Evolutionary conservation across 2,113 vertebrate genomes (phyloP).

Genomic region (Channa argus): DNA sequence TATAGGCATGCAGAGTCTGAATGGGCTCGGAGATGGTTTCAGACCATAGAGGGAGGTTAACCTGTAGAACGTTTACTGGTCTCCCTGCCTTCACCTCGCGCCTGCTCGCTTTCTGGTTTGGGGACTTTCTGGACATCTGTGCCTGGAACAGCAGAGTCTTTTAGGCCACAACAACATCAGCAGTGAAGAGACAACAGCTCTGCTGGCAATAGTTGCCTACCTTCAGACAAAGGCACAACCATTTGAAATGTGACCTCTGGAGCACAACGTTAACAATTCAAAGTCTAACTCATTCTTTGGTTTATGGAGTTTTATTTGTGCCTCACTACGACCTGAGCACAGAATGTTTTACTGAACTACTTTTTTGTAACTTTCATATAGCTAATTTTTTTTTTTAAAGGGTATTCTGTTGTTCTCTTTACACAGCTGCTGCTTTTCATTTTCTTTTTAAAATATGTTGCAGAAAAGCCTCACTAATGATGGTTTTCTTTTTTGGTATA

Average conservation of each 20-base stretch:
- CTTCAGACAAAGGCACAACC: constrained; percentile 16
- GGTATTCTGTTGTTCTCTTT: no score
- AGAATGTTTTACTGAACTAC: neutral
- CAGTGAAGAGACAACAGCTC: constrained; percentile 7
- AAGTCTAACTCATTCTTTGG: neutral
- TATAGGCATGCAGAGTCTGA: constrained; percentile 53
- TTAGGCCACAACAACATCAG: constrained; percentile 12
- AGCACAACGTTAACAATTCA: constrained; percentile 22
- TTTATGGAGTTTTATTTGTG: neutral
- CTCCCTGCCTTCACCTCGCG: constrained; percentile 86
- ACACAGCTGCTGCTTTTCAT: no score
- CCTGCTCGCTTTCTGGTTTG: constrained; percentile 87
- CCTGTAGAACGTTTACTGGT: constrained; percentile 85
- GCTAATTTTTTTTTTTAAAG: no score
- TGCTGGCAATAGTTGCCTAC: neutral
- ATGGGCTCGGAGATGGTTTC: constrained; percentile 21
- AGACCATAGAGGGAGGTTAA: constrained; percentile 49
- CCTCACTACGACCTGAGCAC: neutral
- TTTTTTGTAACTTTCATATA: no score
- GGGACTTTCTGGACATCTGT: constrained; percentile 86
- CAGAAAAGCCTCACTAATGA: no score
- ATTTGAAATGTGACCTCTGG: constrained; percentile 31
- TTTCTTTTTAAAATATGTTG: no score
- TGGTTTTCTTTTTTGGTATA: no score
- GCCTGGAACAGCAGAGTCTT: constrained; percentile 74